Base-by-base conservation (phyloP, 2,888 invertebrate species). In the Thereva unica region DNA sequence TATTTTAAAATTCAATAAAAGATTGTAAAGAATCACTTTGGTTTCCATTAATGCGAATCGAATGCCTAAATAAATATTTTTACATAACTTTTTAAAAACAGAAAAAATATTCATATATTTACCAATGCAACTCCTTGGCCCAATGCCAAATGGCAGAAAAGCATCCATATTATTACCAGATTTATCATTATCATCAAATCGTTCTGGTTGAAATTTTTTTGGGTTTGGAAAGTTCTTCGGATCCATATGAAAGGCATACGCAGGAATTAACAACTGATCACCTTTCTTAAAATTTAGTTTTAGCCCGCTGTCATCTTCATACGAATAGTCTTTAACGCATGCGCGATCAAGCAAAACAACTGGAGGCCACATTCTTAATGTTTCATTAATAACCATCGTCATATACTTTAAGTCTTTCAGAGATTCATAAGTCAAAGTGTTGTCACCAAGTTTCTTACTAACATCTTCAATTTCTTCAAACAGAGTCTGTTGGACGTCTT, bases 51-150 rank as follows among this genome's bases (percentile, higher is more conserved):
- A 70, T 37, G 78, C 80, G 50, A 80, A 79, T 34, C 80, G 76
- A 1, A 77, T 76, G 9, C 77, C 80, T 80, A 35, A 50, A 9
- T 23, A 23, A 2, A 2, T 56, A n/a, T 42, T 1, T 5, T 40
- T 40, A 49, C 1, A 10, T n/a, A 8, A 5, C 3, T 7, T 5
- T 38, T 38, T 1, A 34, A 37, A 23, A 8, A 35, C 9, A 50
- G 5, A 4, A 4, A 8, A 38, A 4, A 5, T 5, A 5, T 0
- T 5, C 23, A 2, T 12, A n/a, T 35, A 54, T 42, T n/a, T 67
- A 79, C 86, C 88, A 61, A 88, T 85, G 71, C 88, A 88, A 73
- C 83, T 86, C 66, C 87, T 82, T 1, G 85, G 87, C 4, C 88
- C 88, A 1, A 80, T 44, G 1, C 86, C 87, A 66, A 86, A 87